Evolutionary conservation across 2,888 invertebrate species (phyloP), one percentile per base, ranked within the genome.

Genomic region (Syrista parreyssii): DNA sequence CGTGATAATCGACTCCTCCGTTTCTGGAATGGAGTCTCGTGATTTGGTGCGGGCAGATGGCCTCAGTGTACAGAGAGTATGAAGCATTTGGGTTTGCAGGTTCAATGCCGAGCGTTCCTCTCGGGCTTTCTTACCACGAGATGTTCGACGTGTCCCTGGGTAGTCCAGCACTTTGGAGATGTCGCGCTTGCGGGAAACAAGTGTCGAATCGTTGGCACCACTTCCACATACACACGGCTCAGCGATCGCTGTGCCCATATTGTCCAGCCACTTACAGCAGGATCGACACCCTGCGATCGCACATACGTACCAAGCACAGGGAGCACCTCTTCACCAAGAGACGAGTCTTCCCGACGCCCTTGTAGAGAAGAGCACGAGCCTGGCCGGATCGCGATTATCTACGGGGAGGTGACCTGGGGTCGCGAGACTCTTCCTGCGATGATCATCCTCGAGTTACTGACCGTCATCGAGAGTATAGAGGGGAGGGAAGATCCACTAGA

Each of bases 191-290:
- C 93, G 95, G 96, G 92, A 97, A 96, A 93, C 95, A 96, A 93
- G 96, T 96, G 84, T 96, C 96, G 91, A 97, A 96, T 93, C 94
- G 96, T 92, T 97, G 96, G 96, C 96, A 97, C 92, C 96, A 97
- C 93, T 96, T 94, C 93, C 96, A 96, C 92, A 96, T 95, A 87
- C 96, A 97, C 92, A 96, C 95, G 81, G 94, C 96, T 84, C 95
- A 95, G 92, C 94, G 96, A 87, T 96, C 95, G 85, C 94, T 94
- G 88, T 97, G 97, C 92, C 96, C 96, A 81, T 96, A 96, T 92
- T 97, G 97, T 93, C 95, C 96, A 84, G 96, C 96, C 88, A 96
- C 96, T 81, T 97, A 97, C 93, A 96, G 96, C 93, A 94, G 97
- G 91, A 96, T 96, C 92, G 97, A 97, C 93, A 97, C 97, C 75